Conservation (phyloP, 2,113 vertebrate genomes). For the Sakesphorus luctuosus region DNA sequence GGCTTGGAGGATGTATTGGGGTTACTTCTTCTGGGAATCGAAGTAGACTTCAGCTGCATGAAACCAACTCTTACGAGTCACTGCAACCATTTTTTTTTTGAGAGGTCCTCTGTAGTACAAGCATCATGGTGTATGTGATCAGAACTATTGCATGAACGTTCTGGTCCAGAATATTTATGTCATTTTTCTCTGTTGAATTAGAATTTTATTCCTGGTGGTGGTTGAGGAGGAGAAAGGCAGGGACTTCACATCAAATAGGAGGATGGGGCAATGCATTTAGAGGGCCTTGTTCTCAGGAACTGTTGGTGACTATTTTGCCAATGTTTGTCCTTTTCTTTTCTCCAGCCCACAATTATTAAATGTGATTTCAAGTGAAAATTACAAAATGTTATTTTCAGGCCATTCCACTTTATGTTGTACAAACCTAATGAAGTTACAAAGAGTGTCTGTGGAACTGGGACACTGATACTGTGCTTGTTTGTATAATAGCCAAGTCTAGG, state of each 20-base stretch:
- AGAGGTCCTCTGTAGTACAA: neutral
- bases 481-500: neutral
- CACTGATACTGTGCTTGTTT: neutral
- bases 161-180: fast-evolving
- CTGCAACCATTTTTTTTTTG: fast-evolving
- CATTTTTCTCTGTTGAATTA: neutral
- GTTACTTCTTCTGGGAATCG: neutral
- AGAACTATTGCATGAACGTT: neutral
- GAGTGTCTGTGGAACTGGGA: neutral
- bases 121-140: neutral
- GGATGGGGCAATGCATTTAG: neutral
- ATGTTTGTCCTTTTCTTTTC: neutral
- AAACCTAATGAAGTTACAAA: neutral
- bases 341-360: neutral
- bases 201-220: neutral
- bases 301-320: neutral
- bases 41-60: neutral
- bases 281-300: neutral
- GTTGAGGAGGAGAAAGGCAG: neutral
- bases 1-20: neutral
- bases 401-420: neutral
- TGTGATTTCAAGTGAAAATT: neutral
- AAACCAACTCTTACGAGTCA: neutral
- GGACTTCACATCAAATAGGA: neutral
- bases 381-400: neutral